Conservation (phyloP, 2,888 invertebrate species). For the Eledona agricola region DNA sequence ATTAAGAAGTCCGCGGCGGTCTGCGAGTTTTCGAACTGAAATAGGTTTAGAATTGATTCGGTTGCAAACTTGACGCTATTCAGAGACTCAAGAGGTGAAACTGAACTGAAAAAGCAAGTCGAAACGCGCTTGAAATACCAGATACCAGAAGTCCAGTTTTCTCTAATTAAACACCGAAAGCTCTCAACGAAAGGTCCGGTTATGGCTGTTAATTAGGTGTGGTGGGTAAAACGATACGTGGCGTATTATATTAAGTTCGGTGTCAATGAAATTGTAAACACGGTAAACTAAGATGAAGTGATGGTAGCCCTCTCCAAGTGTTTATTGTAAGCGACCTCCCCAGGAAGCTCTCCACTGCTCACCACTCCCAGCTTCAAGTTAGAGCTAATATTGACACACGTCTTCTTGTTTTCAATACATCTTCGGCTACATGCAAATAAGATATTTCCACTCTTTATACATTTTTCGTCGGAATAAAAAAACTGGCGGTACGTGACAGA, state of each 20-base stretch:
- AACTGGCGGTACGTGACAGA: conserved; percentile 38
- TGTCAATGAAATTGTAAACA: conserved; percentile 39
- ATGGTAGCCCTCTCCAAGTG: conserved; percentile 52
- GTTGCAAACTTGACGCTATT: conserved; percentile 10
- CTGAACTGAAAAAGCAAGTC: conserved; percentile 17
- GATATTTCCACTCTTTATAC: conserved; percentile 25
- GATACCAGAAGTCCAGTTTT: neutral
- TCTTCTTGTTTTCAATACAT: conserved; percentile 48
- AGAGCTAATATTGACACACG: conserved; percentile 49
- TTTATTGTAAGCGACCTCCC: conserved; percentile 56
- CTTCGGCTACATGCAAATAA: conserved; percentile 48
- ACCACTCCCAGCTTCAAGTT: conserved; percentile 47
- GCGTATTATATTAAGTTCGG: conserved; percentile 31
- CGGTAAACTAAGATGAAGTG: conserved; percentile 41
- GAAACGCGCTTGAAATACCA: conserved; percentile 16
- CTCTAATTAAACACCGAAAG: conserved; percentile 5
- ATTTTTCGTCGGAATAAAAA: conserved; percentile 24
- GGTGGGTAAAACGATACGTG: conserved; percentile 22
- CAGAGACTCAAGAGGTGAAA: conserved; percentile 18
- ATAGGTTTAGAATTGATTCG: conserved; percentile 23
- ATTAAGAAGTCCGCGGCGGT: conserved; percentile 3
- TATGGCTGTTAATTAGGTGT: conserved; percentile 26
- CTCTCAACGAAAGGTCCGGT: conserved; percentile 7
- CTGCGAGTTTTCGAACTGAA: conserved; percentile 16
- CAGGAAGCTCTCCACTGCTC: conserved; percentile 48